Base-by-base conservation (phyloP, 2,113 vertebrate species). In the Cervus canadensis region DNA sequence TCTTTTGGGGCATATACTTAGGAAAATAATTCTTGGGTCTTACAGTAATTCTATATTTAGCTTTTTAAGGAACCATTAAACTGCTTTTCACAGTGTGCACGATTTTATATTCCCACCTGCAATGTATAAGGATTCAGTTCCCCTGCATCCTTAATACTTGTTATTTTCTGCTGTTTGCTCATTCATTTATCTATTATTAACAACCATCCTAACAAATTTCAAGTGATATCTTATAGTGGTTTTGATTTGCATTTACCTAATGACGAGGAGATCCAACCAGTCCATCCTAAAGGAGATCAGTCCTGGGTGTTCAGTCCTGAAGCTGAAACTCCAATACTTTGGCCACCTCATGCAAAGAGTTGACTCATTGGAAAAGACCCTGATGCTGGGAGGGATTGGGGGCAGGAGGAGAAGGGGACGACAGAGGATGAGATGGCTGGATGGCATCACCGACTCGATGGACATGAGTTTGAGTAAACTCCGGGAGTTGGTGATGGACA, bases 241-340 rank as follows among this genome's bases (percentile, higher is more conserved):
- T 79, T 91, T 94, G 54, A 96, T 86, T 94, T 91, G 23, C 19
- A 50, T 89, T 86, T 95, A 33, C 25, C 28, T 91, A 43, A 76
- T 74, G 87, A 93, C 3, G 12, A 50, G 48, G 48, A 50, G 48
- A 50, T 50, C 48, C 48, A 50, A 50, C 48, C 48, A 50, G 48
- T 50, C 48, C 12, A 50, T 50, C 48, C 48, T 50, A 50, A 50
- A 50, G 48, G 48, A 50, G 12, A 50, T 50, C 48, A 50, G 11
- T 50, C 48, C 48, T 50, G 48, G 48, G 48, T 50, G 48, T 50
- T 50, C 48, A 50, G 40, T 40, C 40, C 48, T 50, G 12, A 13
- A 50, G 48, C 12, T 50, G 48, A 50, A 50, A 50, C 12, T 50
- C 48, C 48, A 50, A 50, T 13, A 50, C 12, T 50, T 50, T 50